phyloP scores from a whole-genome alignment of 2,797 vertebrate genomes.

The Pipistrellus pipistrellus region DNA sequence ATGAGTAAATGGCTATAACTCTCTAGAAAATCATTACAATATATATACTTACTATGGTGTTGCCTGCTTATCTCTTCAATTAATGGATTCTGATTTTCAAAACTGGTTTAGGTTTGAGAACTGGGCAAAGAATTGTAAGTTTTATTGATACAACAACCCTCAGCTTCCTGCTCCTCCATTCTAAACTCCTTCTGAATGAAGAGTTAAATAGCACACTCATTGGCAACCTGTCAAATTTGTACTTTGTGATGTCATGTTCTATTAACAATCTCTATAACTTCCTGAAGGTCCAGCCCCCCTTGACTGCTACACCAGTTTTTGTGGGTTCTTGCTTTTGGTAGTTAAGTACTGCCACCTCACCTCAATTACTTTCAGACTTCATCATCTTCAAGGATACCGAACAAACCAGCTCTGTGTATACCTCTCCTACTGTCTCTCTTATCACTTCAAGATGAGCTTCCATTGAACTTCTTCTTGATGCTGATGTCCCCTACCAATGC shows the following conservation, averaged over 20 bases:
- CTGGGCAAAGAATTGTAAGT: neutral
- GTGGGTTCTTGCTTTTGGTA: neutral
- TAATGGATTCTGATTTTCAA: neutral
- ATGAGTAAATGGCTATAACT: neutral
- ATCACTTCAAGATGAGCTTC: neutral
- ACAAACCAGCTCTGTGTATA: neutral
- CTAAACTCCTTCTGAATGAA: neutral
- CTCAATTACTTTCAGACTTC: neutral
- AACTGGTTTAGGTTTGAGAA: neutral
- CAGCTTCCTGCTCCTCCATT: neutral
- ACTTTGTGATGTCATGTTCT: neutral
- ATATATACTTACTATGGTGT: neutral
- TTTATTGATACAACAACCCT: neutral
- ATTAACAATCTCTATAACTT: neutral
- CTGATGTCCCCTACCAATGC: too few species aligned
- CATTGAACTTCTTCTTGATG: neutral
- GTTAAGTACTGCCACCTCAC: neutral
- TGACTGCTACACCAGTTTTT: neutral
- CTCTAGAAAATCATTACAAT: neutral
- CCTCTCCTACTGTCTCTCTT: neutral
- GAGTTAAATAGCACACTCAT: neutral
- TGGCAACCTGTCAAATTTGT: neutral
- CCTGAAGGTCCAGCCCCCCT: neutral
- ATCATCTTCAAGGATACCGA: neutral
- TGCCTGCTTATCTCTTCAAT: neutral